Base-by-base conservation (phyloP, 2,888 invertebrate species). In the Hirtodrosophila cameraria region DNA sequence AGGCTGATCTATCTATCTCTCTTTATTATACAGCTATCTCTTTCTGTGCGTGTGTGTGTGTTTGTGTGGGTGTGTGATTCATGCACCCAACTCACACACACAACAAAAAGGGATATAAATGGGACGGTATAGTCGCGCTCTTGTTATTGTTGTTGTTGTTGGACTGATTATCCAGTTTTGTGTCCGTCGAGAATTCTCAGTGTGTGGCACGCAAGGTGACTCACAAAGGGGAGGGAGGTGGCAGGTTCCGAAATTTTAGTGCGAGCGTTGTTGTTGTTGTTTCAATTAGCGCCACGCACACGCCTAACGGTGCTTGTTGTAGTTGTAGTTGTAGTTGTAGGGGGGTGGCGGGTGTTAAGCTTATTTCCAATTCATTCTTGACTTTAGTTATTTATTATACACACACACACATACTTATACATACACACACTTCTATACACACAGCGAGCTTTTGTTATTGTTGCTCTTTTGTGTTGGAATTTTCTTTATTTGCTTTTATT, bases 211-310 rank as follows among this genome's bases (percentile, higher is more conserved):
- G 86, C 79, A 86, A 79, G 81, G 85, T 86, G 78, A 79, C 59
- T 86, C 86, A 78, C 82, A 57, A 41, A 7, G 41, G 36, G 45
- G 20, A 30, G 33, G n/a, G 23, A n/a, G 13, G 18, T 12, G 15
- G 35, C 31, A 18, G 49, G 43, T 62, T 36, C n/a, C 41, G n/a
- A 39, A 45, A 42, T 54, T 53, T 9, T 15, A 43, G 25, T 27
- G 50, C 55, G 67, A 68, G 73, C 61, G 64, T n/a, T n/a, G n/a
- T n/a, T n/a, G n/a, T n/a, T n/a, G n/a, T n/a, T n/a, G n/a, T 54
- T 80, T 85, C 87, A 80, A 80, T 80, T 86, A 80, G 80, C 85
- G 85, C 82, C 81, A 66, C 81, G 64, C 76, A 83, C 85, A 80
- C 68, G 61, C 55, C 61, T 67, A 86, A 63, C 53, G 55, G 54